Evolutionary conservation across 2,113 vertebrate species (phyloP).

Genomic region (Stegastes partitus): DNA sequence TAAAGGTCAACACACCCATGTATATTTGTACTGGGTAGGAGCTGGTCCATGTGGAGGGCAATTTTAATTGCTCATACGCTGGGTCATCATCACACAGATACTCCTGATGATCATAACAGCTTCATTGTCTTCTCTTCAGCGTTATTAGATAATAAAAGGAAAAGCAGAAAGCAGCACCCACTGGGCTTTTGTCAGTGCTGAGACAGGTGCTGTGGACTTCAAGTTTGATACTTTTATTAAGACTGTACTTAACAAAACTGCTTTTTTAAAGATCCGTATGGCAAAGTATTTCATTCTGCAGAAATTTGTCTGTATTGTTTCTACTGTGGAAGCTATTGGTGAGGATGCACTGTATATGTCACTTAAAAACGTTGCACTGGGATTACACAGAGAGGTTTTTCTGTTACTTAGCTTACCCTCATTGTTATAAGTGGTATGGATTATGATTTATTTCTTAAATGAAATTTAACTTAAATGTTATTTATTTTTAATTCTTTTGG

Average conservation of each 20-base stretch:
- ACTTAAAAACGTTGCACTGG: neutral
- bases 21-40: conserved; percentile 30
- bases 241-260: neutral
- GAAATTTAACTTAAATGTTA: too few relatives aligned
- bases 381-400: too few relatives aligned
- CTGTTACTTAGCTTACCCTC: too few relatives aligned
- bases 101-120: conserved; percentile 35
- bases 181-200: neutral
- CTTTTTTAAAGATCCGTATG: neutral
- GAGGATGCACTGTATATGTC: neutral
- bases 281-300: neutral
- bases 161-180: neutral
- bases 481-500: too few relatives aligned
- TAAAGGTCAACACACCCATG: conserved; percentile 46
- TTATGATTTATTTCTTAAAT: too few relatives aligned
- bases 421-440: too few relatives aligned
- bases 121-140: conserved; percentile 32
- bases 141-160: conserved; percentile 39
- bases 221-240: neutral
- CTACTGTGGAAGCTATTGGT: neutral
- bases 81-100: conserved; percentile 1
- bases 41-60: conserved; percentile 15
- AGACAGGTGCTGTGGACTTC: neutral
- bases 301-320: neutral
- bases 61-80: conserved; percentile 44